Conservation (phyloP, 2,797 vertebrate genomes). For the Triplophysa yarkandensis region DNA sequence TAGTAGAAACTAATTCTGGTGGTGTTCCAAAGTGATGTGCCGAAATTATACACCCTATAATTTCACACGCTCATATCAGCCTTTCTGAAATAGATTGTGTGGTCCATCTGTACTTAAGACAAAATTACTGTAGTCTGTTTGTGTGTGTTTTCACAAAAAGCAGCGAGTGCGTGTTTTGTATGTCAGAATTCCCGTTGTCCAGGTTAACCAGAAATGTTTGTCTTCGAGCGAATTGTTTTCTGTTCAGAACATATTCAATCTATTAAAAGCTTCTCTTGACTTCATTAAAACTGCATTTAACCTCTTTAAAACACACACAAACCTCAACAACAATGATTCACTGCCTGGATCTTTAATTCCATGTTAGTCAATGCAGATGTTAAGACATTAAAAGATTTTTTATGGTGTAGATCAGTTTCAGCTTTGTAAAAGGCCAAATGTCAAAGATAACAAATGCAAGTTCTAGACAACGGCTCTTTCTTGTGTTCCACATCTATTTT, state of each 20-base stretch:
- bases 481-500: background rate
- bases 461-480: background rate
- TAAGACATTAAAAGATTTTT: conserved; percentile 4
- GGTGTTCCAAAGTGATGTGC: background rate
- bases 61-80: background rate
- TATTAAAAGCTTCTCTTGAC: background rate
- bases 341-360: conserved; percentile 8
- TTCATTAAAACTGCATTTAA: background rate
- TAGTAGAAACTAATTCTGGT: background rate
- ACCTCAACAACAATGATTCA: conserved; percentile 17
- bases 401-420: conserved; percentile 3
- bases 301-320: background rate
- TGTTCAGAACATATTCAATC: conserved; percentile 63
- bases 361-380: conserved; percentile 53
- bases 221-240: conserved; percentile 74
- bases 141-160: background rate
- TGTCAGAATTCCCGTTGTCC: background rate
- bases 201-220: conserved; percentile 71
- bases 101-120: background rate
- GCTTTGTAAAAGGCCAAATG: background rate
- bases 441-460: conserved; percentile 22
- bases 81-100: background rate
- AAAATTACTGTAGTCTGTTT: background rate
- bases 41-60: background rate
- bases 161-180: background rate